Base-by-base conservation (phyloP, 2,888 invertebrate genomes). In the Odontocolon sp. region DNA sequence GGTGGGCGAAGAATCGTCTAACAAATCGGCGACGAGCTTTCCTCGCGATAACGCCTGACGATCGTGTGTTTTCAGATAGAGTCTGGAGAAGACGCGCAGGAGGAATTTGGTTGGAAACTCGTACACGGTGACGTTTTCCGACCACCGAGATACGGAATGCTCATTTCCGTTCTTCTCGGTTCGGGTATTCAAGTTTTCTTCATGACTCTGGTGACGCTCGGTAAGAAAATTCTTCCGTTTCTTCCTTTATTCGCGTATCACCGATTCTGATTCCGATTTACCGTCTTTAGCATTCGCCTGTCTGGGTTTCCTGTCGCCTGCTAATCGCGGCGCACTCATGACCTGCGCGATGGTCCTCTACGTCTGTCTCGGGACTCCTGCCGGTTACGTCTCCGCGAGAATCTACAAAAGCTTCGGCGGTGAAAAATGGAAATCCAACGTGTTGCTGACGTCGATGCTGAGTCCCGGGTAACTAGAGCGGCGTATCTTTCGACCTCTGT, bases 231-330 rank as follows among this genome's bases (percentile, higher is more conserved):
- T 42, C 8, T 26, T 52, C 3, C 1, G 14, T 4, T 26, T 42
- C 11, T 11, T 42, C 33, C 9, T 14, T 0, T 3, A 45, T 8
- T 23, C 9, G 1, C 9, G 16, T n/a, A n/a, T n/a, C n/a, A n/a
- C n/a, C n/a, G n/a, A n/a, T n/a, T n/a, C n/a, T n/a, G n/a, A n/a
- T n/a, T n/a, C n/a, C n/a, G n/a, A n/a, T n/a, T n/a, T n/a, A n/a
- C n/a, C n/a, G n/a, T n/a, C n/a, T n/a, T n/a, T n/a, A 94, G 98
- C 97, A 11, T 99, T 99, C 91, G 99, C 99, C n/a, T 99, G 99
- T 90, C 93, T 99, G 80, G 99, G 99, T 66, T 99, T 99, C 92
- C 93, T 99, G 69, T 99, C 99, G 6, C 99, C 99, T 0, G 99
- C 99, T 2, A 99, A 99, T 91, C 95, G 99, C 86, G 99, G 99